Conservation (phyloP, 2,888 invertebrate species). For the Dasypolia templi region DNA sequence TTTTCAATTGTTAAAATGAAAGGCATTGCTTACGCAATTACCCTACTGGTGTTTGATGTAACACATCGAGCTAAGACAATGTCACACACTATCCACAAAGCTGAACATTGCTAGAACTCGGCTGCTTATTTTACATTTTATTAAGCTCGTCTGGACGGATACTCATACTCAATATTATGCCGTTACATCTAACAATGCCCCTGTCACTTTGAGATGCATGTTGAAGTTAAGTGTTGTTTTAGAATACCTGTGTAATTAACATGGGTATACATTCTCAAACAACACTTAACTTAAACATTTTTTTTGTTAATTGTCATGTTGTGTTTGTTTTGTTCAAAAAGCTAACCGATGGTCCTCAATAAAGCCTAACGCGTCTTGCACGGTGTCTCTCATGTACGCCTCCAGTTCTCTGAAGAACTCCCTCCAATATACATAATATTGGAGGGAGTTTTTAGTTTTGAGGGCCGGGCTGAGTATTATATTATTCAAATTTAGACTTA, state of each 20-base stretch:
- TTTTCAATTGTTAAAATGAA: too few species aligned
- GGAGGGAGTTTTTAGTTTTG: slow-evolving; percentile 55
- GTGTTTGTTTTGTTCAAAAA: too few species aligned
- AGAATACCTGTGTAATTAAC: neutral
- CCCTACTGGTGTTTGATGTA: neutral
- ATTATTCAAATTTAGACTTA: too few species aligned
- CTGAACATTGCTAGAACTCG: too few species aligned
- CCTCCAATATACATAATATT: too few species aligned
- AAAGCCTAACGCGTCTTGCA: slow-evolving; percentile 91
- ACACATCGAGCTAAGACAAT: neutral
- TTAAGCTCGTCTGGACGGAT: neutral
- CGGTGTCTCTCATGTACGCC: slow-evolving; percentile 86
- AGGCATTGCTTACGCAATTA: too few species aligned
- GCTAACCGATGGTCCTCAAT: slow-evolving; percentile 94
- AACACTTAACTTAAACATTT: neutral
- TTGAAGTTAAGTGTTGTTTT: neutral
- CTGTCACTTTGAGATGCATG: neutral
- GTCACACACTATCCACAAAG: neutral
- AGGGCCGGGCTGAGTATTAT: too few species aligned
- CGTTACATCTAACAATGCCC: neutral
- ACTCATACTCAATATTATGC: neutral
- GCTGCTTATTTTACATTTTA: neutral
- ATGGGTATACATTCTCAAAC: neutral
- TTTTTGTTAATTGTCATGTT: too few species aligned
- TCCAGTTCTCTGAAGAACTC: slow-evolving; percentile 77